phyloP scores from a whole-genome alignment of 2,113 vertebrate genomes.

The Callospermophilus lateralis region DNA sequence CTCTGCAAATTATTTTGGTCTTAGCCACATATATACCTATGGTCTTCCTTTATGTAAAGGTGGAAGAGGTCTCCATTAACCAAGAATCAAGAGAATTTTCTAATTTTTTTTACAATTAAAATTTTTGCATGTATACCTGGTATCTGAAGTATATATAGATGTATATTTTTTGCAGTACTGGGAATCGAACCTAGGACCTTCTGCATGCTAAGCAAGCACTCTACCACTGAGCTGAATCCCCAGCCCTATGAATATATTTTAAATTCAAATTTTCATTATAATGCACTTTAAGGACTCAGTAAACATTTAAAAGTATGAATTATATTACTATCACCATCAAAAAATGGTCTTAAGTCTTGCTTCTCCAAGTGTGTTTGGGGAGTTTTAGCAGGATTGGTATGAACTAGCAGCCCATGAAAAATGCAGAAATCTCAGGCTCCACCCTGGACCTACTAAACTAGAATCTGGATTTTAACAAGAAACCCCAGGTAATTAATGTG shows the following conservation, averaged over 20 bases:
- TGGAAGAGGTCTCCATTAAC: neutral
- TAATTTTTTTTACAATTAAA: neutral
- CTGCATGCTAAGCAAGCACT: neutral
- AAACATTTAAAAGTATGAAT: neutral
- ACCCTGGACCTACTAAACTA: neutral
- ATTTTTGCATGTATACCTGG: neutral
- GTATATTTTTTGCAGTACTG: neutral
- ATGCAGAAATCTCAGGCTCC: neutral
- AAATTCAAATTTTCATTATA: neutral
- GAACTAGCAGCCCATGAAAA: neutral
- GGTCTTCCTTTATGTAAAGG: neutral
- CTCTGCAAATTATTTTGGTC: neutral
- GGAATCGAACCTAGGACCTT: neutral
- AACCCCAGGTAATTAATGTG: neutral
- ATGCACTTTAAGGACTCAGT: neutral
- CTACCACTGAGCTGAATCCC: neutral
- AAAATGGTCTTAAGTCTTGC: neutral
- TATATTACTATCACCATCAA: neutral
- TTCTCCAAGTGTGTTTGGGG: neutral
- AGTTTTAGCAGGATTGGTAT: neutral
- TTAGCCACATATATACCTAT: neutral
- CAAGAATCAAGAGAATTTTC: neutral
- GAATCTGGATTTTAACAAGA: slow-evolving; percentile 1
- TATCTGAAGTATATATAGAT: neutral
- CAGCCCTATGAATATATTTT: neutral